phyloP scores from a whole-genome alignment of 2,888 invertebrate genomes.

The Tuta absoluta region DNA sequence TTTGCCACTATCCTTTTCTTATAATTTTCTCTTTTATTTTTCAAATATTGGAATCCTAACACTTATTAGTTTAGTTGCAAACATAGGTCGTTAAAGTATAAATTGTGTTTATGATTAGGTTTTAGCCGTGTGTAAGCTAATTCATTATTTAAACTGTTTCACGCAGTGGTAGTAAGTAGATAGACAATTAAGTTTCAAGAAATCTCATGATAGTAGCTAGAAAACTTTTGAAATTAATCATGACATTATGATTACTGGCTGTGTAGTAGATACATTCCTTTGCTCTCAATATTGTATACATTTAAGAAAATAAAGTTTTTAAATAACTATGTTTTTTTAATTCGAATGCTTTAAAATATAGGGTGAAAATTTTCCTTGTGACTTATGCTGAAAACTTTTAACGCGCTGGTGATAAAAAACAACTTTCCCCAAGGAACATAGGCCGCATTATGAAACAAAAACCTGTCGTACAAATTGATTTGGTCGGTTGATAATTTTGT shows the following conservation, averaged over 20 bases:
- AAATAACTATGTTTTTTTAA: too few relatives aligned
- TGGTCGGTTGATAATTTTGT: too few relatives aligned
- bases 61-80: neutral
- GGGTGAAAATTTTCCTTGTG: too few relatives aligned
- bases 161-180: neutral
- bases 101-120: neutral
- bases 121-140: neutral
- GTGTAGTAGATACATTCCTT: slow-evolving; percentile 17
- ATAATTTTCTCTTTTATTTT: neutral
- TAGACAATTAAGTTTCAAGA: neutral
- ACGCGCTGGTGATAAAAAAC: too few relatives aligned
- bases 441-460: too few relatives aligned
- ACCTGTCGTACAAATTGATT: too few relatives aligned
- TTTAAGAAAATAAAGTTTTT: slow-evolving; percentile 1
- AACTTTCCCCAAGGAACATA: too few relatives aligned
- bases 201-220: neutral
- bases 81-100: neutral
- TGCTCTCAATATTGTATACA: neutral
- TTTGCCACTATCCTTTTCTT: neutral
- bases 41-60: too few relatives aligned
- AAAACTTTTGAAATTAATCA: neutral
- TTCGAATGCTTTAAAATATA: too few relatives aligned
- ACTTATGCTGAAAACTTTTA: too few relatives aligned
- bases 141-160: too few relatives aligned
- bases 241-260: slow-evolving; percentile 23